Evolutionary conservation across 2,113 vertebrate genomes (phyloP), one percentile per base, ranked within the genome.

Genomic region (Toxotes jaculatrix): DNA sequence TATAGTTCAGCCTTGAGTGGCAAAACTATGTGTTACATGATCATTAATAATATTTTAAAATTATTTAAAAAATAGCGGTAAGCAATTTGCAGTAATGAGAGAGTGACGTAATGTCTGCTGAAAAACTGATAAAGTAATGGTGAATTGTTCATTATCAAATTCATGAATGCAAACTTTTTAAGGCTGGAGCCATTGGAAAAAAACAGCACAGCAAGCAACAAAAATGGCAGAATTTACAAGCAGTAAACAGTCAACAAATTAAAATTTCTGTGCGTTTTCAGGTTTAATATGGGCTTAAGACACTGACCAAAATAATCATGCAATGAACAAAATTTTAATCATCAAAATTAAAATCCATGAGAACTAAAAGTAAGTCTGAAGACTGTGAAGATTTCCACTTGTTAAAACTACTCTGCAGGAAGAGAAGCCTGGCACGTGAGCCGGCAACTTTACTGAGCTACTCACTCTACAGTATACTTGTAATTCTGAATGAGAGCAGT

Each of bases 401-500:
- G 21, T 53, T 61, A 27, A 79, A 80, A 53, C 64, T 32, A 45
- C 31, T 3, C 13, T 9, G 31, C 34, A 57, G 34, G 60, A 71
- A 63, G 74, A 81, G 72, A 80, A 40, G 38, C 65, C 68, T 84
- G 63, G 61, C 64, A 71, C 75, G 59, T 76, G 53, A 83, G 65
- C 38, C 27, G 43, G 69, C 66, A 34, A 62, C 57, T 68, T 74
- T 43, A 34, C 62, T 40, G 65, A 84, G 79, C 67, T 65, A 55
- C 74, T 76, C 55, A 7, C 72, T 73, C 64, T 51, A 68, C 79
- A 79, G 67, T 79, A 55, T 40, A 80, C 66, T 87, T 74, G 79
- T 57, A 77, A 67, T 72, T 80, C 42, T 91, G 82, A 87, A 90
- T 85, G 79, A 82, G 80, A 74, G 74, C 77, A 80, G 79, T 84